Base-by-base conservation (phyloP, 1,140 invertebrate genomes). In the Temnothorax nylanderi region DNA sequence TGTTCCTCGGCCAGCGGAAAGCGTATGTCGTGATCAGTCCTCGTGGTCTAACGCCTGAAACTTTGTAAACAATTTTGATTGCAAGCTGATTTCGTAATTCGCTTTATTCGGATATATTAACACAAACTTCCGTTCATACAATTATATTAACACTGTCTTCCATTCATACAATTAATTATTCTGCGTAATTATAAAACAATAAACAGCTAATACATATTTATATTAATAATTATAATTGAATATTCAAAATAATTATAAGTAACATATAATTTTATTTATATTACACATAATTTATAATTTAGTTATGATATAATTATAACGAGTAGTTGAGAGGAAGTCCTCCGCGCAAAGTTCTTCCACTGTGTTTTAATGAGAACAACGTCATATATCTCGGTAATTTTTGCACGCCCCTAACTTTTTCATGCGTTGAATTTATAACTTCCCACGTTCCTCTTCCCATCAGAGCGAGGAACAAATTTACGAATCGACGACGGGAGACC, bases 1-100 rank as follows among this genome's bases (percentile, higher is more conserved):
- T 60, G 54, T 86, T 78, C n/a, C 67, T 74, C 26, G 44, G 32
- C 7, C 77, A 10, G 47, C 26, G 44, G 69, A 47, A 84, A 62
- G 44, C 21, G 80, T 26, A 71, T 11, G 34, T 26, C 16, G 10
- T 37, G 47, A 71, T 51, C 47, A 81, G 16, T 41, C 44, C 2
- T 44, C 44, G 0, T 8, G 37, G 18, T 77, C 7, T 26, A n/a
- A n/a, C 76, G 47, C n/a, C n/a, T 65, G 11, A 80, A 56, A 81
- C 56, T 69, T 54, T 5, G 4, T 32, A 2, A 26, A 49, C n/a
- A 69, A 37, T 49, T n/a, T 49, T 34, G 10, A 8, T 47, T 18
- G 37, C 74, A 3, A 44, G 2, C 4, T 32, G 56, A 58, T 34
- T 10, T 37, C 5, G 11, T 56, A 10, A 65, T 65, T 65, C n/a